These are phyloP conservation scores for Eupithecia pulchellata DNA, from an alignment of 2,888 invertebrate species.

Conservation along the genomic window DNA sequence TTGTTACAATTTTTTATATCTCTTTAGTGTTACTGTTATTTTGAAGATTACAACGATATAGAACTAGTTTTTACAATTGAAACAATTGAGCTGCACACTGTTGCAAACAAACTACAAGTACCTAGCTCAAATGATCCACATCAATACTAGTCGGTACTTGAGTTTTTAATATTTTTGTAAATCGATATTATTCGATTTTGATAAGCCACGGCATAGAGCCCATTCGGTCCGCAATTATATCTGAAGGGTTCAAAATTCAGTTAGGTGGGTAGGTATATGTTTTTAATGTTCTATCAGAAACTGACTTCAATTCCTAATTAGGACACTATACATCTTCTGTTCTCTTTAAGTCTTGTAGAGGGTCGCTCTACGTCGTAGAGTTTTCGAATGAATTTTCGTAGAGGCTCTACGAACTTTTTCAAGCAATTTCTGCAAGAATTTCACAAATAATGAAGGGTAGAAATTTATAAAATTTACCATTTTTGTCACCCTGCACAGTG, in stretches of 20 bases:
- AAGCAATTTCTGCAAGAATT: background rate
- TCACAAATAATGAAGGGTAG: background rate
- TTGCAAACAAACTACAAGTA: too few species aligned
- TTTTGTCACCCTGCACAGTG: slow-evolving; percentile 22
- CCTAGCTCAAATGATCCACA: too few species aligned
- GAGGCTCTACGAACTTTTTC: background rate
- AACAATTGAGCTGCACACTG: too few species aligned
- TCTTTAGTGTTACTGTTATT: too few species aligned
- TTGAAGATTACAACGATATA: too few species aligned
- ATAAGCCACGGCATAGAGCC: background rate
- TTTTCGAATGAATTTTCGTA: background rate
- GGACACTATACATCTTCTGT: background rate
- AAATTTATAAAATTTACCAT: background rate
- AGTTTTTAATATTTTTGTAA: too few species aligned
- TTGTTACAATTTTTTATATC: too few species aligned
- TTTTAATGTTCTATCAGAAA: background rate
- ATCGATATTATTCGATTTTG: background rate
- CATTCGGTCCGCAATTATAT: too few species aligned
- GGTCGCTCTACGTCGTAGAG: background rate
- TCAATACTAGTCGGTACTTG: too few species aligned
- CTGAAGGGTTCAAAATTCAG: too few species aligned
- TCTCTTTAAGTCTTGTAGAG: background rate
- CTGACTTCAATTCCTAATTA: background rate
- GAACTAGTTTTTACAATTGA: too few species aligned
- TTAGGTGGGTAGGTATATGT: background rate